Evolutionary conservation across 2,797 vertebrate species (phyloP), one percentile per base, ranked within the genome.

Genomic region (Alauda arvensis): DNA sequence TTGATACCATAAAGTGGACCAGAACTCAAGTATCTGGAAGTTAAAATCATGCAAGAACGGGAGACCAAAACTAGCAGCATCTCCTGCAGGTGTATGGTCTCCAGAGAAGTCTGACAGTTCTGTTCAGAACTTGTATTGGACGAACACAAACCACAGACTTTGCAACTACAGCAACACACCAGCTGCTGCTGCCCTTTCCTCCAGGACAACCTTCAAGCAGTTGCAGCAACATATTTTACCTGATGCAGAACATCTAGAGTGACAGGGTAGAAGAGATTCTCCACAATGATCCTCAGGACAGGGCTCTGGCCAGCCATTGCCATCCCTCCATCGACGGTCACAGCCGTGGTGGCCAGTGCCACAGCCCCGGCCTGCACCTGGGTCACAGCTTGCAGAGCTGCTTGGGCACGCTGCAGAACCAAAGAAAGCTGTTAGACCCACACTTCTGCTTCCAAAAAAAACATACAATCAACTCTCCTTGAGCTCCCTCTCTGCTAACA

Each of bases 261-360:
- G 82, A 99, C 99, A 0, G 99, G 98, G 84, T 99, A 99, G 77
- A 99, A 98, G 56, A 99, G 97, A 88, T 99, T 99, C 93, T 99
- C 99, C 94, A 99, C 98, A 42, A 99, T 99, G 94, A 99, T 98
- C 77, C 98, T 97, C 46, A 99, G 97, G 69, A 99, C 99, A 0
- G 99, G 96, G 92, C 98, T 99, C 62, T 98, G 98, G 40, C 97
- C 86, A 3, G 97, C 96, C 94, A 98, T 96, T 0, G 95, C 95
- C 95, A 97, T 97, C 18, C 97, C 97, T 0, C 98, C 97, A 18
- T 98, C 97, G 13, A 97, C 95, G 0, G 97, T 96, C 0, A 96
- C 96, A 0, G 97, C 95, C 0, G 96, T 94, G 29, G 96, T 96
- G 1, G 97, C 93, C 84, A 98, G 93, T 4, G 97, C 95, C 83